phyloP scores from a whole-genome alignment of 1,140 invertebrate genomes.

The Cheumatopsyche charites region DNA sequence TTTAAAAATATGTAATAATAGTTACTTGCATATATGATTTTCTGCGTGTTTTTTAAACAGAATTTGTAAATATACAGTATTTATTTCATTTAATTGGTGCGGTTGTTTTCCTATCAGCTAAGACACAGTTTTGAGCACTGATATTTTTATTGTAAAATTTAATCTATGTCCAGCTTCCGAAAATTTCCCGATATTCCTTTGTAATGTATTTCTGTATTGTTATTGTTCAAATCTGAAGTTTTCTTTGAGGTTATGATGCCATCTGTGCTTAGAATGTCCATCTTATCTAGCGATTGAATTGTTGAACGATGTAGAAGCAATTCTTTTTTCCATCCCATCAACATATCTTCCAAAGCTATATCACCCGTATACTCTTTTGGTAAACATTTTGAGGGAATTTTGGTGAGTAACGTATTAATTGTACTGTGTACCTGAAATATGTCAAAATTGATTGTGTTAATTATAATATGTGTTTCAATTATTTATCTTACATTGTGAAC shows the following conservation, averaged over 20 bases:
- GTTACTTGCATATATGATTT: too few species aligned
- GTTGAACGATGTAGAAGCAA: background rate
- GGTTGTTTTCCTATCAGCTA: too few species aligned
- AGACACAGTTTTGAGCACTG: too few species aligned
- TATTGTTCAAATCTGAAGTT: background rate
- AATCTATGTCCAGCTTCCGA: background rate
- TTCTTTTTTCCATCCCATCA: background rate
- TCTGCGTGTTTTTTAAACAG: too few species aligned
- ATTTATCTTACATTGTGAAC: too few species aligned
- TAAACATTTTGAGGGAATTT: background rate
- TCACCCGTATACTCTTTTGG: background rate
- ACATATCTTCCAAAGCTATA: background rate
- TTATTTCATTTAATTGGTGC: too few species aligned
- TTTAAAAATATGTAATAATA: too few species aligned
- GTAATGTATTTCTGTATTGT: background rate
- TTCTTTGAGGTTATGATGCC: background rate
- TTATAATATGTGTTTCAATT: too few species aligned
- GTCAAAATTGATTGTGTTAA: background rate
- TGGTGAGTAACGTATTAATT: background rate
- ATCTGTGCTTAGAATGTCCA: background rate
- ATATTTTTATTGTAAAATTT: too few species aligned
- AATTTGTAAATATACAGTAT: too few species aligned
- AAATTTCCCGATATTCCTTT: background rate
- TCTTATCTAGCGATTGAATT: constrained; percentile 2
- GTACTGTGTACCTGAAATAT: background rate